phyloP scores from a whole-genome alignment of 2,888 invertebrate genomes.

The Meteorus cinctellus region DNA sequence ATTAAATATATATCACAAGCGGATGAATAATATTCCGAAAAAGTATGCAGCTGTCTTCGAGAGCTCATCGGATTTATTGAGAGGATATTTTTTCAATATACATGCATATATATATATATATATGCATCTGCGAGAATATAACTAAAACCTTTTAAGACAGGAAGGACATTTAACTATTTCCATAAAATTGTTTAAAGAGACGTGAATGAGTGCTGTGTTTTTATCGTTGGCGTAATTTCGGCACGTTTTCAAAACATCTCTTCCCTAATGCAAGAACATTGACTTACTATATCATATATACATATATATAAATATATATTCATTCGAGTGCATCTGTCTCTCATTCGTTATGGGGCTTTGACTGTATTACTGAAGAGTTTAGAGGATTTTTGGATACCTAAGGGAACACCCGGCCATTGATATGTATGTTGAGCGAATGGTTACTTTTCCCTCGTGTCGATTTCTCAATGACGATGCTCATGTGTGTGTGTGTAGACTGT shows the following conservation, averaged over 20 bases:
- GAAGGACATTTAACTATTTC: slow-evolving; percentile 4
- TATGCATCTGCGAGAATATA: neutral
- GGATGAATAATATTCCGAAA: neutral
- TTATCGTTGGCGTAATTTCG: slow-evolving; percentile 59
- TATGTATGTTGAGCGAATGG: neutral
- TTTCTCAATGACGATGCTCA: neutral
- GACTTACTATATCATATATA: slow-evolving; percentile 31
- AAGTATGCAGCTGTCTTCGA: slow-evolving; percentile 9
- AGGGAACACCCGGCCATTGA: neutral
- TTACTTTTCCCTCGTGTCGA: neutral
- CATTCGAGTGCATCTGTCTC: slow-evolving; percentile 58
- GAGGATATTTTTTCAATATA: neutral
- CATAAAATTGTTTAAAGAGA: slow-evolving; percentile 10
- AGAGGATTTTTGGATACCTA: slow-evolving; percentile 47
- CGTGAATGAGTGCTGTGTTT: slow-evolving; percentile 40
- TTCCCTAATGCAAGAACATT: slow-evolving; percentile 52
- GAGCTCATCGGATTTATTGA: neutral
- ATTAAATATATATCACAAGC: neutral
- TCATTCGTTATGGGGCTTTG: slow-evolving; percentile 49
- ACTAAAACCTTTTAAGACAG: neutral
- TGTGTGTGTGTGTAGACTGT: neutral
- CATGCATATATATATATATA: neutral
- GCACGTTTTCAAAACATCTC: slow-evolving; percentile 67
- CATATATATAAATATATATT: slow-evolving; percentile 3
- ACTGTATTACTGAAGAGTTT: slow-evolving; percentile 58